These are phyloP conservation scores for Sebastes vulpes DNA, from an alignment of 2,797 vertebrate genomes.

Conservation along the genomic window DNA sequence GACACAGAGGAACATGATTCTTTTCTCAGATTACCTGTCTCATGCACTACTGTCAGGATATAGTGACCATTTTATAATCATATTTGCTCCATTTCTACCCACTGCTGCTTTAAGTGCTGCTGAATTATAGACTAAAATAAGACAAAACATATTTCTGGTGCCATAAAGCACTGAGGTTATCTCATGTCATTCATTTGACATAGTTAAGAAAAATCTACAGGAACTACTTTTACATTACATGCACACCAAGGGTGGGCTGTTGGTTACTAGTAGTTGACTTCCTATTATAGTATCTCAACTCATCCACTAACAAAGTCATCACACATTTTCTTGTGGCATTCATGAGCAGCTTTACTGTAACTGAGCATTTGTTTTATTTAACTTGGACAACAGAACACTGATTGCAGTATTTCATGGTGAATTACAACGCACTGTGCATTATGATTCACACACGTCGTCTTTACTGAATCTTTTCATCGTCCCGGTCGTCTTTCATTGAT, in stretches of 20 bases:
- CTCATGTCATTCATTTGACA: constrained; percentile 17
- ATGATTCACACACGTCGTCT: constrained; percentile 58
- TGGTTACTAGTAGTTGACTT: constrained; percentile 26
- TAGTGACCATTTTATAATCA: too few species aligned
- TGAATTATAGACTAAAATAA: constrained; percentile 13
- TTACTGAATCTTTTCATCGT: constrained; percentile 45
- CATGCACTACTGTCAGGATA: too few species aligned
- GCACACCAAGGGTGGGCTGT: constrained; percentile 10
- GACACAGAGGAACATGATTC: too few species aligned
- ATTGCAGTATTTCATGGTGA: constrained; percentile 40
- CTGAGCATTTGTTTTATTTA: constrained; percentile 51
- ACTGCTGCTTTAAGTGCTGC: not conserved
- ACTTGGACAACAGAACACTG: constrained; percentile 38
- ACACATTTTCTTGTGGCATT: constrained; percentile 25
- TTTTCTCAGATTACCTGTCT: too few species aligned
- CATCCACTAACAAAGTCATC: constrained; percentile 30
- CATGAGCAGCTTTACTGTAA: constrained; percentile 34
- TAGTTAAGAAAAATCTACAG: constrained; percentile 29
- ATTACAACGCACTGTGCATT: constrained; percentile 9
- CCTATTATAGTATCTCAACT: constrained; percentile 54
- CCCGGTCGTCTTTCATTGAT: constrained; percentile 50
- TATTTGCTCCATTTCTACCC: too few species aligned
- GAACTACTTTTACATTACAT: constrained; percentile 24
- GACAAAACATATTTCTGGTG: constrained; percentile 19
- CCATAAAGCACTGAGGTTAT: constrained; percentile 37